Conservation (phyloP, 2,113 vertebrate species). For the Axis porcinus region DNA sequence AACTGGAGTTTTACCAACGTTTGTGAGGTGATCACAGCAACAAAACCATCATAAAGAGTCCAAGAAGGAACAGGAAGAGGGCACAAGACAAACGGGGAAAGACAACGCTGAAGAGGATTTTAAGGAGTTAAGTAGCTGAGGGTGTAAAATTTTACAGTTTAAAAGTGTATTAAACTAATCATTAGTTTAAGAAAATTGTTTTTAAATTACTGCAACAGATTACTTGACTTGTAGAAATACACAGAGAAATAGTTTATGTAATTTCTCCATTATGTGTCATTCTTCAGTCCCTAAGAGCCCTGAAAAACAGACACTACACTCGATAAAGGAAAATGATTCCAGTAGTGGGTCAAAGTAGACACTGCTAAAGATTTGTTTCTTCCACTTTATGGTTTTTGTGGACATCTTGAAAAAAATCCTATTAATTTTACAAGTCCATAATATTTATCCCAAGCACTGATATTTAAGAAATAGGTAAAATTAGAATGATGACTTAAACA, state of each 20-base stretch:
- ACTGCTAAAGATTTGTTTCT: not conserved
- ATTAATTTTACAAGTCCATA: not conserved
- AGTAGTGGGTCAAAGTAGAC: not conserved
- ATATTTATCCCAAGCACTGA: not conserved
- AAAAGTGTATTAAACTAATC: not conserved
- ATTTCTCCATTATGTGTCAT: conserved; percentile 22
- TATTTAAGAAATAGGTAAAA: not conserved
- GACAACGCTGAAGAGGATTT: not conserved
- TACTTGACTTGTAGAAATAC: not conserved
- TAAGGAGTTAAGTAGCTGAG: not conserved
- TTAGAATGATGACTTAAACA: not conserved
- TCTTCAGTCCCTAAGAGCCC: not conserved
- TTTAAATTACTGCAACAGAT: not conserved
- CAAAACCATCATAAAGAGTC: not conserved
- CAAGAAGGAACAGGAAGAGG: not conserved
- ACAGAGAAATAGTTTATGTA: not conserved
- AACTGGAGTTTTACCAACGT: not conserved
- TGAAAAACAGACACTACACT: not conserved
- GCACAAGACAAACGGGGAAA: not conserved
- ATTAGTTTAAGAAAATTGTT: not conserved
- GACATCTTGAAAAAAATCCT: not conserved
- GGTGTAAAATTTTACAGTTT: not conserved
- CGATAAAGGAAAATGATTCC: not conserved
- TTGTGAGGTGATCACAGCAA: not conserved
- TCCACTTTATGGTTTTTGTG: not conserved